These are phyloP conservation scores for Mystacornis crossleyi DNA, from an alignment of 2,113 vertebrate genomes.

Conservation along the genomic window DNA sequence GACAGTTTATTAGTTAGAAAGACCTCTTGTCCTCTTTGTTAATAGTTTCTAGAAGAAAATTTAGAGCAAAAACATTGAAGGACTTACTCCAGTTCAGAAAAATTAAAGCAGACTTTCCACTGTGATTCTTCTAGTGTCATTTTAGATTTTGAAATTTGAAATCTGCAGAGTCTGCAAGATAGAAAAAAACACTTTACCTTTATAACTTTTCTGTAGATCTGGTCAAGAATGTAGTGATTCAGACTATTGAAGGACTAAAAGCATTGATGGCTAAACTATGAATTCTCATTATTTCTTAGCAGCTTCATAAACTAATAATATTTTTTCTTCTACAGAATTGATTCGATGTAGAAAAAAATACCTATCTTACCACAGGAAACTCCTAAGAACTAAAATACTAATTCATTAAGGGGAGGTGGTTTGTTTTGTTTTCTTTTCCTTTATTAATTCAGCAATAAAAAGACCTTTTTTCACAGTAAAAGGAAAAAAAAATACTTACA, in stretches of 20 bases:
- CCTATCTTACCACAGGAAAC: too few relatives aligned
- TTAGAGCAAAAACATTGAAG: background rate
- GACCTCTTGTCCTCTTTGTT: background rate
- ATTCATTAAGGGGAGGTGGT: too few relatives aligned
- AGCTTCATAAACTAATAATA: too few relatives aligned
- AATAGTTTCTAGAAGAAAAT: background rate
- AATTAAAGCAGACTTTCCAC: background rate
- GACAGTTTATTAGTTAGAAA: background rate
- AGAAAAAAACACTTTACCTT: background rate
- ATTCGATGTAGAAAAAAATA: too few relatives aligned
- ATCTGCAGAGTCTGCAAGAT: background rate
- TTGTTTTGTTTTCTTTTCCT: too few relatives aligned
- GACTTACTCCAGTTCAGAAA: background rate
- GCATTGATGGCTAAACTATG: too few relatives aligned
- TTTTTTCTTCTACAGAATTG: too few relatives aligned
- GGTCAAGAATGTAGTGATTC: background rate
- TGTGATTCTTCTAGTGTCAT: background rate
- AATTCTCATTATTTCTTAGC: too few relatives aligned
- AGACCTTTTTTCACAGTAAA: too few relatives aligned
- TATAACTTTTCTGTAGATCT: background rate
- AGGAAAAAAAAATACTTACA: background rate
- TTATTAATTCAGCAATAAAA: too few relatives aligned
- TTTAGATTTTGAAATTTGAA: background rate
- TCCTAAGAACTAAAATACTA: too few relatives aligned
- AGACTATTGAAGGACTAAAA: background rate